Percentiles rank a stretch among this genome's conserved stretches.
Evolutionary conservation across 64 coral and sea anemone species (phyloP).

Genomic region (Montipora foliosa): DNA sequence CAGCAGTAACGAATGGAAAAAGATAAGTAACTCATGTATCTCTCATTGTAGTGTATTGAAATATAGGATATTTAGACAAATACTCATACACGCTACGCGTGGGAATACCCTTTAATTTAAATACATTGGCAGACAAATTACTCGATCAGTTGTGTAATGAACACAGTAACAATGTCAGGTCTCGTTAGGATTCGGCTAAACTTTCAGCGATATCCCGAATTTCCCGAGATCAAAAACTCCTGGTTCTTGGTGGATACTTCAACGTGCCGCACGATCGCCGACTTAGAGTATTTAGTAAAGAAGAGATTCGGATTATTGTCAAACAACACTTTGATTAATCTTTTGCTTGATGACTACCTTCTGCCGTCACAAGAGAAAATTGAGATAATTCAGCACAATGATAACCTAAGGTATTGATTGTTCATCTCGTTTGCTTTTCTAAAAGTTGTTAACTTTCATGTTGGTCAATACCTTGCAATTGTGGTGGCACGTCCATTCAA

Average conservation of each 20-base stretch:
- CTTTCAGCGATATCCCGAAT: conserved; percentile 55
- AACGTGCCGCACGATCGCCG: conserved; percentile 61
- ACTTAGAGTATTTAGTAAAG: conserved; percentile 79
- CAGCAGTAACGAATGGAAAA: background rate
- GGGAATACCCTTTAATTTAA: too few species aligned
- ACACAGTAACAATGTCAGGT: conserved; percentile 41
- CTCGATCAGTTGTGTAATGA: too few species aligned
- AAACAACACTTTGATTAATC: conserved; percentile 23
- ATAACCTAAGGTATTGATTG: conserved; percentile 66
- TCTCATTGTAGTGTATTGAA: too few species aligned
- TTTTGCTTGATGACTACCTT: conserved; percentile 70
- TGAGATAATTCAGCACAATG: conserved; percentile 83
- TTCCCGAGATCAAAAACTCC: conserved; percentile 57
- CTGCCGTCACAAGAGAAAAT: conserved; percentile 87
- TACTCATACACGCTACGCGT: too few species aligned
- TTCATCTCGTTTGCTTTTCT: background rate
- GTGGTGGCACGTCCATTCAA: too few species aligned
- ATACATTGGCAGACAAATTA: too few species aligned
- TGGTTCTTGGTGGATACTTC: conserved; percentile 81
- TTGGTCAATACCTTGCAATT: too few species aligned
- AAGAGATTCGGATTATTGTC: conserved; percentile 46
- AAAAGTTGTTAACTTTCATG: background rate
- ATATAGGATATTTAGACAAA: too few species aligned
- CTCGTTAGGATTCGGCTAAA: conserved; percentile 68
- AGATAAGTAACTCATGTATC: too few species aligned